Evolutionary conservation across 35 echinoderm and acorn worm genomes (phyloP).

Genomic region (Nesometra sesokonis): DNA sequence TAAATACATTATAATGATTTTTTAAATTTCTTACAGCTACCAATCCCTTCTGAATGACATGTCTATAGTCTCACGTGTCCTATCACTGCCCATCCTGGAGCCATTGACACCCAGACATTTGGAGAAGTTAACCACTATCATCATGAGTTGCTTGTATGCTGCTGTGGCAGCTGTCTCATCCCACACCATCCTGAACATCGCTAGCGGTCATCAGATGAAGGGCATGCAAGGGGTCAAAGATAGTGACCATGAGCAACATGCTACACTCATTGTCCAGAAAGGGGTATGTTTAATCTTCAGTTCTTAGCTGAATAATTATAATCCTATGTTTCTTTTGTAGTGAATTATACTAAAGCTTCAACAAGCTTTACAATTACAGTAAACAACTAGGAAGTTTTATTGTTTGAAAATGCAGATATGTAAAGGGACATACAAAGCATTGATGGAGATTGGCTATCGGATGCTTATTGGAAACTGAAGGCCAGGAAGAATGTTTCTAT

Average conservation of each 20-base stretch:
- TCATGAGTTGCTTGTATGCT: conserved; percentile 95
- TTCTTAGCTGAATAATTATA: too few species aligned
- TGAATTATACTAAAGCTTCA: too few species aligned
- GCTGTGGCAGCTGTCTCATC: conserved; percentile 63
- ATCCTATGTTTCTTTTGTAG: too few species aligned
- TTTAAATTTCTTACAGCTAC: conserved; percentile 41
- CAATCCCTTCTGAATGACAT: conserved; percentile 92
- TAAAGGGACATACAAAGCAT: too few species aligned
- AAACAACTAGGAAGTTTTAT: too few species aligned
- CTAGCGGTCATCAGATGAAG: conserved; percentile 24
- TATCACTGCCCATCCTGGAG: conserved; percentile 84
- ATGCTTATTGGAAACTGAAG: too few species aligned
- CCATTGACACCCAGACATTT: conserved; percentile 82
- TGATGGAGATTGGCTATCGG: too few species aligned
- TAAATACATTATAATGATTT: neutral
- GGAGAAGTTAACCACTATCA: conserved; percentile 72
- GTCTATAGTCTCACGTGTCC: conserved; percentile 79
- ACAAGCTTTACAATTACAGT: too few species aligned
- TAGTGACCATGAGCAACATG: conserved; percentile 78
- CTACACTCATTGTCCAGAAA: conserved; percentile 74
- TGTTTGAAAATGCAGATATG: too few species aligned
- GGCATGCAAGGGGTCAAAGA: conserved; percentile 42
- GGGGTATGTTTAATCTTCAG: conserved; percentile 48
- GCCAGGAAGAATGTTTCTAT: too few species aligned
- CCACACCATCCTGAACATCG: conserved; percentile 46